phyloP scores from a whole-genome alignment of 1,140 invertebrate species.

The Drosophila ercepeae region DNA sequence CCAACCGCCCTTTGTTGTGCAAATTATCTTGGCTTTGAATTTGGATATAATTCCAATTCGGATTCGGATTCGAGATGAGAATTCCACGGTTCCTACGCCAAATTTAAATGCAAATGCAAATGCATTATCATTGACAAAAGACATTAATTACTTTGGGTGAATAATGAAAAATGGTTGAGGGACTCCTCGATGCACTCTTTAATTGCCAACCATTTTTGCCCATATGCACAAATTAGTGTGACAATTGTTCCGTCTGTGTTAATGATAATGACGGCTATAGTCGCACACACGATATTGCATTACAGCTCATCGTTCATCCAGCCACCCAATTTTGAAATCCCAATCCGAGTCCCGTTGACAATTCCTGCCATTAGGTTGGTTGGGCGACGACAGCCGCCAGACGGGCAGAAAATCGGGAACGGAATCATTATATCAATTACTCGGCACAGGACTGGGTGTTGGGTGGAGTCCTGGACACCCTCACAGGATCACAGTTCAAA shows the following conservation, averaged over 20 bases:
- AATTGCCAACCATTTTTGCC: conserved; percentile 72
- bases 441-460: conserved; percentile 57
- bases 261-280: conserved; percentile 70
- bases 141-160: conserved; percentile 61
- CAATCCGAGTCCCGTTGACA: conserved; percentile 63
- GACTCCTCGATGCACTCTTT: conserved; percentile 42
- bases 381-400: conserved; percentile 50
- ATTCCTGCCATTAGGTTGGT: conserved; percentile 66
- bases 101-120: conserved; percentile 47
- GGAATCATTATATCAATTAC: conserved; percentile 77
- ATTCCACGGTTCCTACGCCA: background rate
- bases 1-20: conserved; percentile 59
- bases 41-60: conserved; percentile 50
- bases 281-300: conserved; percentile 48
- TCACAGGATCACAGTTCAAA: background rate
- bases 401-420: conserved; percentile 6
- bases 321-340: conserved; percentile 8
- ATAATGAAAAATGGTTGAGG: conserved; percentile 58
- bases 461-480: background rate
- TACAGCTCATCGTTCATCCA: conserved; percentile 15
- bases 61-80: background rate
- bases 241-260: conserved; percentile 54
- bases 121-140: conserved; percentile 64
- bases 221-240: conserved; percentile 74
- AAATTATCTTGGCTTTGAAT: conserved; percentile 51